These are phyloP conservation scores for Fregetta grallaria DNA, from an alignment of 2,113 vertebrate genomes.

Conservation along the genomic window DNA sequence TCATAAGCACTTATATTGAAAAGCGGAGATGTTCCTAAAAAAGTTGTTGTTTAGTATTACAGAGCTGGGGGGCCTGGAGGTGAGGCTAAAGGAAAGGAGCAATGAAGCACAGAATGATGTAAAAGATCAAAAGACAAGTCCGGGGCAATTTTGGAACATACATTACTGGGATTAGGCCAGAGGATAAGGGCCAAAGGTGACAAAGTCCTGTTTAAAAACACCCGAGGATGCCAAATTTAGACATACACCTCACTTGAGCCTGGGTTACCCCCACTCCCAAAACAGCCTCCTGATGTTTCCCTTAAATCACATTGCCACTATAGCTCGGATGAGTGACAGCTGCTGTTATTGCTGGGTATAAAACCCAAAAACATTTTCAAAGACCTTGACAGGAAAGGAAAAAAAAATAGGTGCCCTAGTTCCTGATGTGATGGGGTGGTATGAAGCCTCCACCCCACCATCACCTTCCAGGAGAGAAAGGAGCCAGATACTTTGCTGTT, in stretches of 20 bases:
- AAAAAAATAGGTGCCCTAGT: background rate
- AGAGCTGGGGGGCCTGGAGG: background rate
- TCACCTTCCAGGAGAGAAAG: background rate
- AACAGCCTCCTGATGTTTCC: background rate
- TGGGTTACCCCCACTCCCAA: background rate
- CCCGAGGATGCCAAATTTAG: background rate
- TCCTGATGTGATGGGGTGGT: too few relatives aligned
- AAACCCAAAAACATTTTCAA: background rate
- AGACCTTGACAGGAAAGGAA: background rate
- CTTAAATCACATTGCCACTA: background rate
- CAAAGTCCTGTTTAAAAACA: background rate
- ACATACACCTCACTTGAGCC: background rate
- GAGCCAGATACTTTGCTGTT: background rate
- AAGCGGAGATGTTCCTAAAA: background rate
- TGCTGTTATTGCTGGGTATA: background rate
- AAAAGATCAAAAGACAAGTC: background rate
- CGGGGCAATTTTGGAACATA: background rate
- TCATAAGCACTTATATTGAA: background rate
- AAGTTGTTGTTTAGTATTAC: background rate
- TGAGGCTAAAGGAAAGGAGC: background rate
- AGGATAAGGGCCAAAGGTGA: background rate
- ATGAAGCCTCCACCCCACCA: background rate
- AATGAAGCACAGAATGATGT: background rate
- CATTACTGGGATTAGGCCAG: background rate
- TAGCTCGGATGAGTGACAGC: background rate